These are phyloP conservation scores for Acanthaster planci DNA, from an alignment of 35 echinoderm and acorn worm genomes.

Conservation along the genomic window DNA sequence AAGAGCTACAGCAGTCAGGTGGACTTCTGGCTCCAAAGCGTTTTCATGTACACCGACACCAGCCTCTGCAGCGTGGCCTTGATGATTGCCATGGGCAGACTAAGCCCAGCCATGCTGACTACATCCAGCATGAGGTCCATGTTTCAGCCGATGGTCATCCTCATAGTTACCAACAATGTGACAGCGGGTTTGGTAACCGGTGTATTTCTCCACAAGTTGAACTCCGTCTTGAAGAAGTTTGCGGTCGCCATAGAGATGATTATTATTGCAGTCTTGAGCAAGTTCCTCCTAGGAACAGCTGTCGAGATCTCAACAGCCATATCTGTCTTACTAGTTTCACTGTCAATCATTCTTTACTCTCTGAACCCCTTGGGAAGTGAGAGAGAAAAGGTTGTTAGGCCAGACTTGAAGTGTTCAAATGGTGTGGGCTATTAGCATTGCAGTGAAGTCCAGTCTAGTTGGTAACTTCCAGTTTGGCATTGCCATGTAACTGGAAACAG, in stretches of 20 bases:
- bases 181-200: conserved; percentile 73
- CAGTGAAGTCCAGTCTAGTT: too few relatives aligned
- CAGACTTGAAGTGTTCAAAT: too few relatives aligned
- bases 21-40: conserved; percentile 87
- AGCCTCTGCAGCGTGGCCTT: conserved; percentile 60
- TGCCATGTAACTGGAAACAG: too few relatives aligned
- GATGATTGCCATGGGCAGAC: neutral
- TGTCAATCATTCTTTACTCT: neutral
- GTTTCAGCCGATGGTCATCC: conserved; percentile 44
- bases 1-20: conserved; percentile 60
- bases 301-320: conserved; percentile 14
- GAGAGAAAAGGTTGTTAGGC: too few relatives aligned
- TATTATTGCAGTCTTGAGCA: conserved; percentile 50
- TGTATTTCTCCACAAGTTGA: conserved; percentile 75
- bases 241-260: conserved; percentile 75
- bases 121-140: conserved; percentile 28
- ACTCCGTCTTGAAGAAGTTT: conserved; percentile 99
- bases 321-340: neutral
- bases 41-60: conserved; percentile 86
- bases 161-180: conserved; percentile 62
- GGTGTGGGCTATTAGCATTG: too few relatives aligned
- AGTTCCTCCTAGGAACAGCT: conserved; percentile 56
- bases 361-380: neutral
- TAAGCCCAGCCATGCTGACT: neutral
- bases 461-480: too few relatives aligned